These are phyloP conservation scores for Ataeniobius toweri DNA, from an alignment of 2,797 vertebrate genomes.

Conservation along the genomic window DNA sequence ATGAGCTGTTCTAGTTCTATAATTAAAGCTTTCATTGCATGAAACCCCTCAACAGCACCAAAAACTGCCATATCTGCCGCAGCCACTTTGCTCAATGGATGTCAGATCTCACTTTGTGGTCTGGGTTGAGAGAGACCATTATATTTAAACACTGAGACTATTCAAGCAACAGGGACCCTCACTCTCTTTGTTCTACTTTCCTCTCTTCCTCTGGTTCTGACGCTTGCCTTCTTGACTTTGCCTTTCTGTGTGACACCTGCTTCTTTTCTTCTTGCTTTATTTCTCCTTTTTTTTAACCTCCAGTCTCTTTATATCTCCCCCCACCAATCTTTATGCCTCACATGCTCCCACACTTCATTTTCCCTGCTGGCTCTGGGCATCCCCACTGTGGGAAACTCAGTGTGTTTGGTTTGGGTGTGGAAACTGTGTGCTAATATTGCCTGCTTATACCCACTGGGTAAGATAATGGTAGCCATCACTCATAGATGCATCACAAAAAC, in stretches of 20 bases:
- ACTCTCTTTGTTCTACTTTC: constrained; percentile 46
- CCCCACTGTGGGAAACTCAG: constrained; percentile 66
- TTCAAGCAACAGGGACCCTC: constrained; percentile 46
- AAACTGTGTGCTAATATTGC: constrained; percentile 72
- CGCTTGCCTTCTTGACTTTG: constrained; percentile 28
- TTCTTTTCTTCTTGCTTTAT: constrained; percentile 23
- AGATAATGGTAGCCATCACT: constrained; percentile 77
- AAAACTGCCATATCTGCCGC: constrained; percentile 52
- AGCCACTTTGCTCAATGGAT: constrained; percentile 59
- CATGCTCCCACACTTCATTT: constrained; percentile 68
- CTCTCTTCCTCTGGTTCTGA: constrained; percentile 45
- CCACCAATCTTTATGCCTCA: constrained; percentile 54
- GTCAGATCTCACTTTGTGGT: constrained; percentile 59
- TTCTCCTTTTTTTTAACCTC: neutral
- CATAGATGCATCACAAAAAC: constrained; percentile 64
- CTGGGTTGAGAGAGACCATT: constrained; percentile 41
- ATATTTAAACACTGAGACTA: constrained; percentile 61
- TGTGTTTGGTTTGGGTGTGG: constrained; percentile 54
- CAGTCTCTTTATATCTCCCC: constrained; percentile 50
- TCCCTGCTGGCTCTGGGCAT: constrained; percentile 60
- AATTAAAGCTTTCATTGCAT: constrained; percentile 57
- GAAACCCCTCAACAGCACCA: constrained; percentile 41
- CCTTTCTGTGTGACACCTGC: constrained; percentile 54
- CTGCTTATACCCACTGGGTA: constrained; percentile 75
- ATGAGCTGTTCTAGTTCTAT: constrained; percentile 55